phyloP scores from a whole-genome alignment of 2,113 vertebrate genomes.

The Menura novaehollandiae region DNA sequence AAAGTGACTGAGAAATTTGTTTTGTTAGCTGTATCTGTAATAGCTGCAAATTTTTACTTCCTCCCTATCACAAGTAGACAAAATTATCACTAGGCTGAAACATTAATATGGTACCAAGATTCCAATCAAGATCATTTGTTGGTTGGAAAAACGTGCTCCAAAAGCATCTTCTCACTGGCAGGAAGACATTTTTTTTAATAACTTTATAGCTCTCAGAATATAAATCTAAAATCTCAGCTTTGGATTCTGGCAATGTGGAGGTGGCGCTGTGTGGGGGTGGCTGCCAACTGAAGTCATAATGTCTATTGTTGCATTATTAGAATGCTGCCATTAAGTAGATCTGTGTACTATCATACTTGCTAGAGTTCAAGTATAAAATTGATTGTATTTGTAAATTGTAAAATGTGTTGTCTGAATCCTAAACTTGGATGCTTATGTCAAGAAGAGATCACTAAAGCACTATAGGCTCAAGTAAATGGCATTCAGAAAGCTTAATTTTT shows the following conservation, averaged over 20 bases:
- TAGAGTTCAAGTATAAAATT: background rate
- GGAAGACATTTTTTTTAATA: background rate
- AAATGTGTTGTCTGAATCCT: background rate
- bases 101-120: background rate
- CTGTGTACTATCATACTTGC: background rate
- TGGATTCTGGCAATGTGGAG: background rate
- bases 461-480: background rate
- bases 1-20: background rate
- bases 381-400: no score
- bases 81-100: background rate
- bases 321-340: constrained; percentile 34
- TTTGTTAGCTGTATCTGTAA: background rate
- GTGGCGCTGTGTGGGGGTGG: background rate
- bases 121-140: background rate
- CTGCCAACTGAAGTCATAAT: constrained; percentile 9
- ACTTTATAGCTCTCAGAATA: background rate
- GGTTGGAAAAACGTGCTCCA: background rate
- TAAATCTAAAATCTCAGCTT: background rate
- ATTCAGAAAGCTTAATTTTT: constrained; percentile 10
- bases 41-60: background rate
- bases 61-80: background rate
- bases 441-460: background rate
- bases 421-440: background rate
- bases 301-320: constrained; percentile 45
- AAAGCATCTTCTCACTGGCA: constrained; percentile 7